A percentile compares a stretch with the other conserved stretches of the same genome.
Conservation (phyloP, 92 coral and sea anemone species). For the Palythoa caribaeorum region DNA sequence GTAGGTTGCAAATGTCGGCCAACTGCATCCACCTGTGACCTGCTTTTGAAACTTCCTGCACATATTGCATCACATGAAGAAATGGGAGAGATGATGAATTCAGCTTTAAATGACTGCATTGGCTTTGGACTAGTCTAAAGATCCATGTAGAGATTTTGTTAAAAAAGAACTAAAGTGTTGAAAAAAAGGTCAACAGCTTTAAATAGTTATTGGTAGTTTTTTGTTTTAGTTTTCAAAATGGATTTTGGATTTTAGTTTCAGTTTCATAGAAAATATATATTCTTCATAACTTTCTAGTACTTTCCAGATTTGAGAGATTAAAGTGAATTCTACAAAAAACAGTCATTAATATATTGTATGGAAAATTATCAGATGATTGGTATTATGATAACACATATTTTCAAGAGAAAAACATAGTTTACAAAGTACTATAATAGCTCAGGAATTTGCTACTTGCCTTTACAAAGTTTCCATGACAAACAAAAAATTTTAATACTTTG, state of each 20-base stretch:
- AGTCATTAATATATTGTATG: not conserved
- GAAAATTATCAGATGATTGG: not conserved
- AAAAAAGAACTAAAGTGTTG: not conserved
- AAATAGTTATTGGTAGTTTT: not conserved
- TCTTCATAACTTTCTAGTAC: not conserved
- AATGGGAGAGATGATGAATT: slow-evolving; percentile 30
- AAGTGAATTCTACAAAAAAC: not conserved
- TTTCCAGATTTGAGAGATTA: not conserved
- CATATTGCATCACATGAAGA: slow-evolving; percentile 27
- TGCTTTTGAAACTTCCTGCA: slow-evolving; percentile 19
- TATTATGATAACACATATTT: not conserved
- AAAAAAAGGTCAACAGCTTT: not conserved
- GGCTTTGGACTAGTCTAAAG: slow-evolving; percentile 41
- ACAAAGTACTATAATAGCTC: not conserved
- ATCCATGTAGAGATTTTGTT: slow-evolving; percentile 1
- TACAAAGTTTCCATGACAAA: too few relatives aligned
- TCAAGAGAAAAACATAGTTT: not conserved
- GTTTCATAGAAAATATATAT: not conserved
- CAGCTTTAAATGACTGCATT: slow-evolving; percentile 17
- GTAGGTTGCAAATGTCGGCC: slow-evolving; percentile 35
- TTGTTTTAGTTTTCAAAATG: not conserved
- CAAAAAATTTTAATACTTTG: too few relatives aligned
- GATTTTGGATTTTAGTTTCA: not conserved
- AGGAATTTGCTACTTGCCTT: not conserved
- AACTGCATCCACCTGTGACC: slow-evolving; percentile 36